These are phyloP conservation scores for Nothoprocta perdicaria DNA, from an alignment of 2,113 vertebrate genomes.

Conservation along the genomic window DNA sequence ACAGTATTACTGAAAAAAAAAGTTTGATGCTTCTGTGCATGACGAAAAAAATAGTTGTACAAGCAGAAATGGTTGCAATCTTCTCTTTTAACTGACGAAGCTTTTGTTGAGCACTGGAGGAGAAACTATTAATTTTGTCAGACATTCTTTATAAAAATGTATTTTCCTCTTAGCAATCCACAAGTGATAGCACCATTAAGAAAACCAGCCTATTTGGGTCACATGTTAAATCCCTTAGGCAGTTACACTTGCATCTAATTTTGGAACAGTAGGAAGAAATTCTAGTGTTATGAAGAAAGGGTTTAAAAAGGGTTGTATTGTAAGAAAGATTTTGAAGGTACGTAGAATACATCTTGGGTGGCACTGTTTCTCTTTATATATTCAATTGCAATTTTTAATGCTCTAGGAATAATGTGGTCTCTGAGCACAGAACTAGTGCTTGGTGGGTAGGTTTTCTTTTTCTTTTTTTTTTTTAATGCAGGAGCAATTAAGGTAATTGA, in stretches of 20 bases:
- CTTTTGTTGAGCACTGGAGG: slow-evolving; percentile 56
- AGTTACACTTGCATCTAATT: slow-evolving; percentile 15
- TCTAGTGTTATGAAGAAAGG: neutral
- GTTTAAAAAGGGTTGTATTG: neutral
- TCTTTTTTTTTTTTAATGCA: neutral
- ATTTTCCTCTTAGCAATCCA: neutral
- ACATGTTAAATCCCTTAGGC: slow-evolving; percentile 20
- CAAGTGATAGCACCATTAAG: slow-evolving; percentile 39
- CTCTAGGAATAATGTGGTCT: neutral
- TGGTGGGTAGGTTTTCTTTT: too few relatives aligned
- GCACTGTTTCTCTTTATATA: neutral
- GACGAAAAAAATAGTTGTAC: neutral
- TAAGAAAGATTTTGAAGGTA: neutral
- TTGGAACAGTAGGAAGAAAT: neutral
- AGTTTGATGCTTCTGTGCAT: neutral
- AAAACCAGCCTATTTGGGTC: slow-evolving; percentile 40
- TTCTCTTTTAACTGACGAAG: neutral
- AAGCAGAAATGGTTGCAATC: neutral
- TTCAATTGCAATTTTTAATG: neutral
- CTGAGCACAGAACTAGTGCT: neutral
- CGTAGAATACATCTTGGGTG: neutral
- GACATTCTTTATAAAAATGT: neutral
- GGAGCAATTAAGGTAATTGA: neutral
- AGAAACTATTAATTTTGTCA: slow-evolving; percentile 57
- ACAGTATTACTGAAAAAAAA: neutral